Base-by-base conservation (phyloP, 2,888 invertebrate species). In the Lysandra bellargus region DNA sequence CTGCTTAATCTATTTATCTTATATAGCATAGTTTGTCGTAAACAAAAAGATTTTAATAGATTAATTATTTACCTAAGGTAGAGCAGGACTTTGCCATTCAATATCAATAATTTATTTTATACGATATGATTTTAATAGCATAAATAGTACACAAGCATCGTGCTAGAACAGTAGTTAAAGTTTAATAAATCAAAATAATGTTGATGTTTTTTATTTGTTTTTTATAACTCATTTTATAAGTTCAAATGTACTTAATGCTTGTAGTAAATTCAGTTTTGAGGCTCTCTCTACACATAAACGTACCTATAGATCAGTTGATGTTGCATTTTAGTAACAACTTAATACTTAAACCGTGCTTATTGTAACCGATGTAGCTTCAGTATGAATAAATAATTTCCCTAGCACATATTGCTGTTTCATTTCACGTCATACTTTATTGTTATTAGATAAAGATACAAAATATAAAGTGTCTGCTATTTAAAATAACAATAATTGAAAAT, bases 171-270 rank as follows among this genome's bases (percentile, higher is more conserved):
- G 30, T 12, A 76, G 76, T 76, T 76, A 76, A 57, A 53, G 14
- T 69, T 23, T 49, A n/a, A 30, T 12, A 33, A 53, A 53, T 76
- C 53, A 75, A 75, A 49, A 23, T 12, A 44, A 74, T 57, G 33
- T 33, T 44, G 76, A 76, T 53, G 76, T 75, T 44, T 76, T 76
- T 82, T 78, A 80, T 83, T 74, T 80, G 80, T 80, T 80, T 80
- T 83, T 84, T 83, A 81, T 83, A 80, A 82, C 82, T 82, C 81
- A 81, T 84, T 85, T 85, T 85, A 81, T 85, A 85, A 85, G 85
- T 84, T 82, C 80, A 85, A 84, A 85, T 87, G 90, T 91, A 91
- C 91, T 91, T 91, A 91, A 90, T 86, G 79, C 82, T 82, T 79
- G 81, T 85, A 84, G 84, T 82, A 84, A 82, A 83, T 84, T 84